These are phyloP conservation scores for Trachelus stipa DNA, from an alignment of 2,888 invertebrate species.

Conservation along the genomic window DNA sequence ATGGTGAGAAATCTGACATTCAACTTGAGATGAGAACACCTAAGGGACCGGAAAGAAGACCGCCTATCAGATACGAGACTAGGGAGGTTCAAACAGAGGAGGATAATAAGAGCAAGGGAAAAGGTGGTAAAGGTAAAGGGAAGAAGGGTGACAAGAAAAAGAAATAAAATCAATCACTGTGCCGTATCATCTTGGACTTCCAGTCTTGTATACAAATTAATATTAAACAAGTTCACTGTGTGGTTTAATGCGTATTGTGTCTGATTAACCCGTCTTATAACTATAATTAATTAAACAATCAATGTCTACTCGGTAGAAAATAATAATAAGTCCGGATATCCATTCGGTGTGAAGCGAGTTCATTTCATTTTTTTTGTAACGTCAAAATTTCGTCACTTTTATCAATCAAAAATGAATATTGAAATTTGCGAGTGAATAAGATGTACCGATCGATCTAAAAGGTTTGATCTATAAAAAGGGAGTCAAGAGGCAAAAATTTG, in stretches of 20 bases:
- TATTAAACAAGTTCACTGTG: background rate
- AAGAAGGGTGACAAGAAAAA: slow-evolving; percentile 34
- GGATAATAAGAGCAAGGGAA: slow-evolving; percentile 28
- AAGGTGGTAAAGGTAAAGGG: slow-evolving; percentile 21
- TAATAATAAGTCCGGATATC: background rate
- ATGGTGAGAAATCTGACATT: slow-evolving; percentile 76
- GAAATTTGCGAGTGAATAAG: background rate
- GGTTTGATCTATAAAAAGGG: background rate
- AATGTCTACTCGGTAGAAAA: background rate
- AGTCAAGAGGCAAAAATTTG: background rate
- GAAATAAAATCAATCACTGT: background rate
- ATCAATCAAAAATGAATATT: slow-evolving; percentile 5
- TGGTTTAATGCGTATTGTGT: background rate
- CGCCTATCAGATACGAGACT: slow-evolving; percentile 73
- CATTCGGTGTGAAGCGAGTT: background rate
- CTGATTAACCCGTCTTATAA: background rate
- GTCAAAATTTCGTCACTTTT: slow-evolving; percentile 9
- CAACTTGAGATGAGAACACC: slow-evolving; percentile 82
- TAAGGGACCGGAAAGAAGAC: slow-evolving; percentile 72
- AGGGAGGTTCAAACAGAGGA: slow-evolving; percentile 76
- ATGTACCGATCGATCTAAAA: background rate
- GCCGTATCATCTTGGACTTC: background rate
- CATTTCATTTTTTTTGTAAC: slow-evolving; percentile 1
- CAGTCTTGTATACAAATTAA: slow-evolving; percentile 1
- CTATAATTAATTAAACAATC: background rate